Base-by-base conservation (phyloP, 37 sponge, comb jelly and placozoan genomes). In the Theonella swinhoei region DNA sequence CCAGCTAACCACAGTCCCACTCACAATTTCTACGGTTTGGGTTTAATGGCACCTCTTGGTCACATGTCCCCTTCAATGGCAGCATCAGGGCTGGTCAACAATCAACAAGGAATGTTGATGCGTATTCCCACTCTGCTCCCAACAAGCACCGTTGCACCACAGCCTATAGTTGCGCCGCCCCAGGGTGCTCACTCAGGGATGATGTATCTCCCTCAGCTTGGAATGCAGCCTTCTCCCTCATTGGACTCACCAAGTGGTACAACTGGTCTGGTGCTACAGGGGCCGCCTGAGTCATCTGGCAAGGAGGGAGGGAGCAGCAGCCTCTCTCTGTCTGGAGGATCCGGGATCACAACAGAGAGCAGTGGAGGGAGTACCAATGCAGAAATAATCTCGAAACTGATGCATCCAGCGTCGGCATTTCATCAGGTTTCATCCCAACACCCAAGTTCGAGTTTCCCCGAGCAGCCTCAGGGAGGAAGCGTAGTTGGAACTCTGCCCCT, bases 51-150 rank as follows among this genome's bases (percentile, higher is more conserved):
- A 25, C 43, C 59, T n/a, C 81, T 28, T 20, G 43, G 60, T 17
- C 69, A 68, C 37, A 28, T 81, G 33, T 81, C 82, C 22, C 82
- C 82, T n/a, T 38, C 72, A 17, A 47, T 47, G 54, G 54, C 54
- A 17, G 54, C 54, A 47, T 47, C 54, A 17, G 54, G 54, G 11
- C 54, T 47, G 54, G 54, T 7, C 11, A 47, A 14, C 54, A 7
- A 47, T 7, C 54, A 47, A 14, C 11, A 14, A 17, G 54, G 11
- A 7, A 47, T 47, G 54, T 14, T 17, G 11, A 47, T 47, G 11
- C 54, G 54, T 14, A 17, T 47, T 47, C 54, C 54, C 11, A 47
- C 54, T 47, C 54, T 47, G 14, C 54, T 47, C 11, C 54, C 54
- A 14, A 7, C 54, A 47, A 47, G 11, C 14, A 47, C 11, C 14